Evolutionary conservation across 2,797 vertebrate species (phyloP), one percentile per base, ranked within the genome.

Genomic region (Xenentodon cancila): DNA sequence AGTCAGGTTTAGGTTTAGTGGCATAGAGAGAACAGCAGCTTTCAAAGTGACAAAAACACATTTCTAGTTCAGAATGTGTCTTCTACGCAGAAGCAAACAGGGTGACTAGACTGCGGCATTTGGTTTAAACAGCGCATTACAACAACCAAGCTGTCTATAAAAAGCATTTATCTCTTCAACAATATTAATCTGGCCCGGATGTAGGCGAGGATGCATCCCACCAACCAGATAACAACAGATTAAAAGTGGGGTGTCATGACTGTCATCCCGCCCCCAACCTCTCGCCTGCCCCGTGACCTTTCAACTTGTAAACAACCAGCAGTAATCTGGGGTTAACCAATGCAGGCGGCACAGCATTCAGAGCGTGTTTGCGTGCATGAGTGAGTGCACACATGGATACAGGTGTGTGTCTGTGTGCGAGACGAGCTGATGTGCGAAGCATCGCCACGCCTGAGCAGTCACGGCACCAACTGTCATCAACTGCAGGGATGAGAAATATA

Each of bases 401-500:
- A 73, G 68, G 87, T 71, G 79, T 25, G 64, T 59, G 79, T 34
- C 55, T 45, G 67, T 56, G 72, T 60, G 79, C 52, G 60, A 80
- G 84, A 49, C 51, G 59, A 91, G 88, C 81, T 82, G 88, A 87
- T 82, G 85, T 22, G 82, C 71, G 77, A 83, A 83, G 82, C 81
- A 73, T 85, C 63, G 73, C 80, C 82, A 89, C 77, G 88, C 86
- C 82, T 89, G 90, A 92, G 84, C 80, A 74, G 79, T 81, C 90
- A 86, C 88, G 73, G 79, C 73, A 12, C 86, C 75, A 65, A 82
- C 88, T 90, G 87, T 88, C 91, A 91, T 92, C 90, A 91, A 85
- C 79, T 81, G 84, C 84, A 82, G 82, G 90, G 87, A 92, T 91
- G 91, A 88, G 79, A 90, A 92, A 90, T 88, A 90, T 91, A 91